Evolutionary conservation across 2,888 invertebrate species (phyloP).

Genomic region (Palloptera scutellata): DNA sequence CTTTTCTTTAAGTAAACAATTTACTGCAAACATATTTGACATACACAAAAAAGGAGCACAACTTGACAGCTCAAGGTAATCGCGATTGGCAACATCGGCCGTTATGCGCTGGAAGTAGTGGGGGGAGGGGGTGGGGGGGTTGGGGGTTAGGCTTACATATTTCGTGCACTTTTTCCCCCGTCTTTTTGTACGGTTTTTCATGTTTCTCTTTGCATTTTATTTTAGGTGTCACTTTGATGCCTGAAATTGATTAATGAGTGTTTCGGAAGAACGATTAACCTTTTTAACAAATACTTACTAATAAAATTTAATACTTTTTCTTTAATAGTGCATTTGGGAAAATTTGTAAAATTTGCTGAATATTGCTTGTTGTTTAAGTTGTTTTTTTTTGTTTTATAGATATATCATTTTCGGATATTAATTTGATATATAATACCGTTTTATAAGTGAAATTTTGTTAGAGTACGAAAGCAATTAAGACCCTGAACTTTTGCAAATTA

Average conservation of each 20-base stretch:
- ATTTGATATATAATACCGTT: no score
- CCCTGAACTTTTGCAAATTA: no score
- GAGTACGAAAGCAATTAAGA: no score
- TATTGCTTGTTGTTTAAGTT: no score
- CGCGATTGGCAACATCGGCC: neutral
- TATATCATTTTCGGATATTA: no score
- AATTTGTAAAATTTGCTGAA: no score
- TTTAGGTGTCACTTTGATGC: constrained; percentile 23
- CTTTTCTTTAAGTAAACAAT: neutral
- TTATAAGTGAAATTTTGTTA: no score
- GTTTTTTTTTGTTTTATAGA: no score
- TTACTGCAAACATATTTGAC: neutral
- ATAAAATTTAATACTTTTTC: no score
- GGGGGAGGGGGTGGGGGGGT: neutral
- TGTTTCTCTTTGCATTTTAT: constrained; percentile 21
- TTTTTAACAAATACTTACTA: constrained; percentile 3
- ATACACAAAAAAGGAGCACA: neutral
- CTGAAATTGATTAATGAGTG: constrained; percentile 30
- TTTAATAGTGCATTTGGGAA: no score
- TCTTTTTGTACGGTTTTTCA: neutral
- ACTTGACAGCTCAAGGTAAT: constrained; percentile 1
- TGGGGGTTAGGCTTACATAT: neutral
- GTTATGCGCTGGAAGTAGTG: neutral
- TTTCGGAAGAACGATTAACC: constrained; percentile 29
- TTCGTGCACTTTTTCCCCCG: constrained; percentile 11